Base-by-base conservation (phyloP, 2,888 invertebrate genomes). In the Aspidapion aeneum region DNA sequence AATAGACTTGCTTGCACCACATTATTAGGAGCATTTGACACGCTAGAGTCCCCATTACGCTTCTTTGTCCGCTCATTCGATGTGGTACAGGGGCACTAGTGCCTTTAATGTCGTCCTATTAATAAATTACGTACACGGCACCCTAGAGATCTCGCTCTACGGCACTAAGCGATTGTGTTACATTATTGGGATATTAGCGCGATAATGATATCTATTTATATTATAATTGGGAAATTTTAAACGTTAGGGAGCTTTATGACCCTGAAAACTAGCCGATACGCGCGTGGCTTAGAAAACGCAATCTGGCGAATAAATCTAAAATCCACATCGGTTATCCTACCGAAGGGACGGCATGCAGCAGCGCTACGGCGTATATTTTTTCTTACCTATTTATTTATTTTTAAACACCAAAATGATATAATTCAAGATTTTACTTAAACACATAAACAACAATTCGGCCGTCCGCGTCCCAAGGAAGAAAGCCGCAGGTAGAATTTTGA, bases 171-270 rank as follows among this genome's bases (percentile, higher is more conserved):
- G 79, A 79, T 79, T 77, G 76, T 78, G 77, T 78, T 76, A 76
- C 77, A 79, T 79, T 79, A 80, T 80, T 80, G 79, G 77, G 77
- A 79, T 79, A 80, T 80, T 80, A 79, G 78, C 77, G 75, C 73
- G 71, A 76, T 80, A 80, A 80, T 79, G 78, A 79, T 76, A 75
- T 79, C 80, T 79, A 80, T 80, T 80, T 80, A 79, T 80, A 80
- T 80, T 80, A 80, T 80, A 80, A 80, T 80, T 80, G 79, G 75
- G 73, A 78, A 79, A 79, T 80, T 79, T 78, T 75, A 77, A 77
- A 79, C 77, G 78, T 68, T 63, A 66, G 69, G 65, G 71, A 72
- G 72, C 71, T 78, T 79, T 79, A 78, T 78, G 77, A 74, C 72
- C 75, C 73, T 76, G 78, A 79, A 79, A 78, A 78, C 76, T 74